phyloP scores from a whole-genome alignment of 1,140 invertebrate genomes.

The Uloborus diversus region DNA sequence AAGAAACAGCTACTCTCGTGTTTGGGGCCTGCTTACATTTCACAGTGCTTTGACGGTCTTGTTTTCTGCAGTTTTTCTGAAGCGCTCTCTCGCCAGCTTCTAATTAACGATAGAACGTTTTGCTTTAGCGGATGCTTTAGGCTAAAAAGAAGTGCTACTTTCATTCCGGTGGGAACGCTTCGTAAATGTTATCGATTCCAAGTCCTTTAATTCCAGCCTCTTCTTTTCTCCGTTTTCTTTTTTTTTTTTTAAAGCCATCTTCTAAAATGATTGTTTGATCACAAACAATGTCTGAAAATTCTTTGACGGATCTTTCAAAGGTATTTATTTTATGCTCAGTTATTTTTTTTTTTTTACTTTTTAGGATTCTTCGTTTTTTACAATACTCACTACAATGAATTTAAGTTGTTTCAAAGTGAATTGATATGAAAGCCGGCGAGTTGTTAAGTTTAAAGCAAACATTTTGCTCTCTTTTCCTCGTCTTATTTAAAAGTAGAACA shows the following conservation, averaged over 20 bases:
- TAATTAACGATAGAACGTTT: constrained; percentile 50
- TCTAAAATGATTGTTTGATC: constrained; percentile 52
- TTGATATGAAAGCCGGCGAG: neutral
- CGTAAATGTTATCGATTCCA: constrained; percentile 53
- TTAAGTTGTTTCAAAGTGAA: constrained; percentile 35
- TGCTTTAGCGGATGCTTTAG: constrained; percentile 44
- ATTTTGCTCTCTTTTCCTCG: neutral
- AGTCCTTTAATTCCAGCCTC: constrained; percentile 24
- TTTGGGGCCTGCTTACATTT: constrained; percentile 49
- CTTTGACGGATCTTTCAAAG: constrained; percentile 44
- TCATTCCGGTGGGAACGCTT: constrained; percentile 33
- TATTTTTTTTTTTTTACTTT: constrained; percentile 30
- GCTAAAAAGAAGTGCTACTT: constrained; percentile 49
- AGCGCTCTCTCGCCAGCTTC: constrained; percentile 25
- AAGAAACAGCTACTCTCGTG: constrained; percentile 43
- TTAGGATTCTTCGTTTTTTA: constrained; percentile 13
- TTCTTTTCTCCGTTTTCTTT: constrained; percentile 5
- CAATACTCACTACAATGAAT: constrained; percentile 4
- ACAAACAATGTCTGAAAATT: constrained; percentile 49
- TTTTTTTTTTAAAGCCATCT: constrained; percentile 13
- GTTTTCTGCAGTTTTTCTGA: constrained; percentile 48
- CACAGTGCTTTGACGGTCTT: constrained; percentile 45
- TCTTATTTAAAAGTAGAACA: neutral
- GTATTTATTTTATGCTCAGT: constrained; percentile 46
- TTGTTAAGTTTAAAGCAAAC: neutral